These are phyloP conservation scores for Thamnophis sirtalis DNA, from an alignment of 2,113 vertebrate genomes.

Conservation along the genomic window DNA sequence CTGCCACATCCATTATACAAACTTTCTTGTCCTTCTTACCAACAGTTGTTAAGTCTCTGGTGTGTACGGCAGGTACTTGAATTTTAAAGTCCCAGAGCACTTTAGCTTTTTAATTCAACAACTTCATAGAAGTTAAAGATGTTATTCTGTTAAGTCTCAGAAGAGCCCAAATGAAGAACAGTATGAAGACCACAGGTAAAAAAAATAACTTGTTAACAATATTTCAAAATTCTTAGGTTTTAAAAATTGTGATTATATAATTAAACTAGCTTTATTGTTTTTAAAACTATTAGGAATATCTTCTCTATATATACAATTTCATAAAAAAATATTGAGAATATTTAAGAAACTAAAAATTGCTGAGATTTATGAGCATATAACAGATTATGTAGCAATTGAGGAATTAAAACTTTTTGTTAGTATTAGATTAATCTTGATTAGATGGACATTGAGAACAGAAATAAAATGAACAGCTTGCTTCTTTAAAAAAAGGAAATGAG, in stretches of 20 bases:
- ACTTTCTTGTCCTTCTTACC: not conserved
- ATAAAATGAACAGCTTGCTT: not conserved
- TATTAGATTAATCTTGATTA: not conserved
- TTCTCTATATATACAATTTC: not conserved
- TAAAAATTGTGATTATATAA: not conserved
- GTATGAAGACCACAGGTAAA: not conserved
- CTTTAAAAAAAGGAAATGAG: slow-evolving; percentile 11
- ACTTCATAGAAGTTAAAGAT: not conserved
- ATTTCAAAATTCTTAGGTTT: not conserved
- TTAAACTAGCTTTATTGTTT: not conserved
- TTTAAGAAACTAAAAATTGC: not conserved
- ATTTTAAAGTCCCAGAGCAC: not conserved
- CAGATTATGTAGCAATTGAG: not conserved
- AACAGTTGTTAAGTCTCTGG: not conserved
- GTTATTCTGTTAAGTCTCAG: not conserved
- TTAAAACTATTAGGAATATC: not conserved
- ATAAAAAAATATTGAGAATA: not conserved
- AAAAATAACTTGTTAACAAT: not conserved
- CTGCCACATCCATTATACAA: too few relatives aligned
- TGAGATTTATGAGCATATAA: not conserved
- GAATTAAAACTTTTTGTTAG: not conserved
- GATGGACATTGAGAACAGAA: slow-evolving; percentile 5
- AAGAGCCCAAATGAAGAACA: not conserved
- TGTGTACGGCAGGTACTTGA: not conserved
- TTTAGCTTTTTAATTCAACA: not conserved